phyloP scores from a whole-genome alignment of 2,888 invertebrate genomes.

The Philopedon plagiatum region DNA sequence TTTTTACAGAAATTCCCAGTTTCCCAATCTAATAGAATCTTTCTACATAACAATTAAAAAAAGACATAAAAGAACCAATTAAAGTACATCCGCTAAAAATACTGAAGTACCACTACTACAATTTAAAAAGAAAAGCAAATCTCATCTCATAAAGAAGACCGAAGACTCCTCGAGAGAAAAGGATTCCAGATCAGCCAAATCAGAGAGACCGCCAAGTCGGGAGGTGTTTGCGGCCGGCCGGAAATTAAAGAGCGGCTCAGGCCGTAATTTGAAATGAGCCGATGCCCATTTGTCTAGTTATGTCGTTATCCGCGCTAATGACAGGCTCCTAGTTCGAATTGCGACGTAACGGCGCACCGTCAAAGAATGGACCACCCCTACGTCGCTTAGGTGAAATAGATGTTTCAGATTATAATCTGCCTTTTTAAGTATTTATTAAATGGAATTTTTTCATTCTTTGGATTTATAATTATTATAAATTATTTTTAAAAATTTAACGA shows the following conservation, averaged over 20 bases:
- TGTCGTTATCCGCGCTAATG: constrained; percentile 68
- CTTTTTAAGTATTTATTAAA: not conserved
- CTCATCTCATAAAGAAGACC: not conserved
- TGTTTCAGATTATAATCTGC: constrained; percentile 16
- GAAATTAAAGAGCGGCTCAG: constrained; percentile 68
- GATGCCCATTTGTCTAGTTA: constrained; percentile 70
- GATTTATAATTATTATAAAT: too few species aligned
- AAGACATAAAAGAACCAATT: not conserved
- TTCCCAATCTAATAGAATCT: too few species aligned
- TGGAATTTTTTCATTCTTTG: not conserved
- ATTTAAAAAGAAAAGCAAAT: constrained; percentile 16
- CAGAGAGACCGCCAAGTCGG: constrained; percentile 50
- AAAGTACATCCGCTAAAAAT: constrained; percentile 10
- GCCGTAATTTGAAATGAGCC: constrained; percentile 66
- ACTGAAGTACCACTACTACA: not conserved
- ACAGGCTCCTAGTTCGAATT: constrained; percentile 64
- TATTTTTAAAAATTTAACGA: too few species aligned
- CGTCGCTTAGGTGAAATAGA: constrained; percentile 30
- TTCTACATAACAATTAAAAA: not conserved
- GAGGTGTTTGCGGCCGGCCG: constrained; percentile 62
- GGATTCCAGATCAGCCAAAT: constrained; percentile 15
- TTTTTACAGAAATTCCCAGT: too few species aligned
- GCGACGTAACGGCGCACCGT: constrained; percentile 54
- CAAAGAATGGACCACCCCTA: constrained; percentile 63
- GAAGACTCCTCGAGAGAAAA: constrained; percentile 20